A percentile compares a stretch with the other conserved stretches of the same genome.
phyloP scores from a whole-genome alignment of 2,113 vertebrate genomes.

The Aleadryas rufinucha region DNA sequence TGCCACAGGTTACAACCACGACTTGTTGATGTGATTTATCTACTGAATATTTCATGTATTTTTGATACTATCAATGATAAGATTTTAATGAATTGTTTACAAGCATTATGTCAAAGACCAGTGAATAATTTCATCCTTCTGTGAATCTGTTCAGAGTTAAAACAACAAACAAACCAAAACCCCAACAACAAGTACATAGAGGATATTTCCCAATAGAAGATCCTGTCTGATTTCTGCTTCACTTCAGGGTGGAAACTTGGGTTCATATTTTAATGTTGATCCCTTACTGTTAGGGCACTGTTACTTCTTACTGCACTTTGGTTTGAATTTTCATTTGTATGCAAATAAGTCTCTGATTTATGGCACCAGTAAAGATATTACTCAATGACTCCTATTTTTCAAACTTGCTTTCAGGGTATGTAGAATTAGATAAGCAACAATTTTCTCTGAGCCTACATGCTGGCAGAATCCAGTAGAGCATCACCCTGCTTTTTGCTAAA shows the following conservation, averaged over 20 bases:
- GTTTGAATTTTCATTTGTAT: slow-evolving; percentile 56
- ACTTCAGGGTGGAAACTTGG: background rate
- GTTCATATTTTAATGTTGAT: slow-evolving; percentile 1
- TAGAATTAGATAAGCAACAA: slow-evolving; percentile 34
- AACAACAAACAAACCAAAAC: background rate
- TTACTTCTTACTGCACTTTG: background rate
- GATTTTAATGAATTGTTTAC: slow-evolving; percentile 30
- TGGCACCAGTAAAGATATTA: slow-evolving; percentile 19
- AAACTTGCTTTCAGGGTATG: slow-evolving; percentile 23
- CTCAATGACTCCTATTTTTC: slow-evolving; percentile 20
- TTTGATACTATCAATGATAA: background rate
- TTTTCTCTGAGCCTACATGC: background rate
- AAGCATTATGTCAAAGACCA: background rate
- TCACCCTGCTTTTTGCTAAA: background rate
- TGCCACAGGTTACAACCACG: background rate
- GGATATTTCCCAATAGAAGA: background rate
- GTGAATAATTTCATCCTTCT: background rate
- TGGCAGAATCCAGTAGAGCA: background rate
- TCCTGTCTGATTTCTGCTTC: background rate
- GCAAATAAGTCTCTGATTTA: slow-evolving; percentile 55
- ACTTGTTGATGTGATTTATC: background rate
- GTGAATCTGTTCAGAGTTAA: background rate
- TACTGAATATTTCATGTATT: background rate
- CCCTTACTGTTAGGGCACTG: background rate
- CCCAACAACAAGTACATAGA: background rate